A percentile compares a stretch with the other conserved stretches of the same genome.
Evolutionary conservation across 2,888 invertebrate species (phyloP).

Genomic region (Agriopis leucophaearia): DNA sequence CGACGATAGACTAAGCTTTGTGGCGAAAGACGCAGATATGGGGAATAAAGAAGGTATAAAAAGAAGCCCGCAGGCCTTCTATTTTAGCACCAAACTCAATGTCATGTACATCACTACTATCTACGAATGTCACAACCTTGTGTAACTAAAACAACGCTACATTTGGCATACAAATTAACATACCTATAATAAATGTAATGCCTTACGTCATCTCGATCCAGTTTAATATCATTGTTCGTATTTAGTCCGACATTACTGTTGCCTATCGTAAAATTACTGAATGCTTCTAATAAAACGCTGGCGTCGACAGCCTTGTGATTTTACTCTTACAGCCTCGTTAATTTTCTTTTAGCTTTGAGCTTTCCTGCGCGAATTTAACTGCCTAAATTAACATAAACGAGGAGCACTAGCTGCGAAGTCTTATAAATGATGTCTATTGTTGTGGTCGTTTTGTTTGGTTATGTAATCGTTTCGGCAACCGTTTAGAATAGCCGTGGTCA

Average conservation of each 20-base stretch:
- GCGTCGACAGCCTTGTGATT: constrained; percentile 33
- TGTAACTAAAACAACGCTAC: constrained; percentile 52
- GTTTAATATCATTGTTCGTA: constrained; percentile 52
- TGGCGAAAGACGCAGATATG: no score
- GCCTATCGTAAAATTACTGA: constrained; percentile 61
- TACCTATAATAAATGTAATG: constrained; percentile 57
- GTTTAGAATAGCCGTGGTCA: constrained; percentile 47
- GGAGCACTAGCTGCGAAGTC: not conserved
- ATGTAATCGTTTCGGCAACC: constrained; percentile 39
- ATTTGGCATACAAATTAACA: constrained; percentile 61
- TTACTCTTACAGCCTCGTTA: constrained; percentile 29
- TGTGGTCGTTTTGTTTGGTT: constrained; percentile 33
- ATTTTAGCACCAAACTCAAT: constrained; percentile 3
- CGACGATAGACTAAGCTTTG: no score
- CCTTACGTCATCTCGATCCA: constrained; percentile 56
- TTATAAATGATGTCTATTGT: constrained; percentile 17
- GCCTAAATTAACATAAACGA: constrained; percentile 24
- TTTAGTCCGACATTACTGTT: constrained; percentile 61
- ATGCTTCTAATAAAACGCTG: constrained; percentile 57
- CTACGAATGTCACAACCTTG: constrained; percentile 26
- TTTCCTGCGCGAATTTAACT: constrained; percentile 20
- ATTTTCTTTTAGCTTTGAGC: constrained; percentile 27
- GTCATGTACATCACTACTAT: not conserved
- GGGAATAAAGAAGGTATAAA: not conserved
- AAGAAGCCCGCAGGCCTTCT: not conserved